Conservation (phyloP, 53 echinoderm and acorn worm genomes). For the Astropecten irregularis region DNA sequence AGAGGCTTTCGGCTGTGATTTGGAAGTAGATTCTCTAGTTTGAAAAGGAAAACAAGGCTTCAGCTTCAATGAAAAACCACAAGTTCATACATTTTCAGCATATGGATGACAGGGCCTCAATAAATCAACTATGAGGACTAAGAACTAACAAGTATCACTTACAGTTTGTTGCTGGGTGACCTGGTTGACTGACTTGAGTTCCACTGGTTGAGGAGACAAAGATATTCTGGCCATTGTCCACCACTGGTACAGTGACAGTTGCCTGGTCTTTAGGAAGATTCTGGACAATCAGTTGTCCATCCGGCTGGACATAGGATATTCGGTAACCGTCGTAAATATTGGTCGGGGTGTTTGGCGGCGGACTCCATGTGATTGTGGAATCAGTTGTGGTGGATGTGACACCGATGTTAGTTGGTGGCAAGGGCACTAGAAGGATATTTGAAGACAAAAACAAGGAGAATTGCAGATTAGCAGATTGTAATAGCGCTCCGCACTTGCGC, state of each 20-base stretch:
- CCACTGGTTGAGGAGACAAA: not conserved
- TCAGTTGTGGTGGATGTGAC: not conserved
- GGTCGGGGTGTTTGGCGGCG: slow-evolving; percentile 7
- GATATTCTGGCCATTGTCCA: slow-evolving; percentile 31
- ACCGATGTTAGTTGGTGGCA: slow-evolving; percentile 27
- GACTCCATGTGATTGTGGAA: slow-evolving; percentile 18
- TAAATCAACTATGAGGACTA: too few relatives aligned
- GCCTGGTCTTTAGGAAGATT: not conserved
- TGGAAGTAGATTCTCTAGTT: too few relatives aligned
- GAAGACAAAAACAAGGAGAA: too few relatives aligned
- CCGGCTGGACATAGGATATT: not conserved
- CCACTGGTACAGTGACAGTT: not conserved
- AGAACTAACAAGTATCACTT: too few relatives aligned
- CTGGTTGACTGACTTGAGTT: slow-evolving; percentile 14
- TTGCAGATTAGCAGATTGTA: too few relatives aligned
- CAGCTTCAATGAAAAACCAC: too few relatives aligned
- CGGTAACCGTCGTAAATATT: slow-evolving; percentile 18
- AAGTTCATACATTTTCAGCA: too few relatives aligned
- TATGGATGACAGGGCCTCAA: too few relatives aligned
- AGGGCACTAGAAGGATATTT: slow-evolving; percentile 8
- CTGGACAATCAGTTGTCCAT: not conserved
- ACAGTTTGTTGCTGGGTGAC: slow-evolving; percentile 20
- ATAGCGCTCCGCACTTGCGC: too few relatives aligned
- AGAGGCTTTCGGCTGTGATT: too few relatives aligned
- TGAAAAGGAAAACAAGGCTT: too few relatives aligned